These are phyloP conservation scores for Dromiciops gliroides DNA, from an alignment of 2,113 vertebrate species.

Conservation along the genomic window DNA sequence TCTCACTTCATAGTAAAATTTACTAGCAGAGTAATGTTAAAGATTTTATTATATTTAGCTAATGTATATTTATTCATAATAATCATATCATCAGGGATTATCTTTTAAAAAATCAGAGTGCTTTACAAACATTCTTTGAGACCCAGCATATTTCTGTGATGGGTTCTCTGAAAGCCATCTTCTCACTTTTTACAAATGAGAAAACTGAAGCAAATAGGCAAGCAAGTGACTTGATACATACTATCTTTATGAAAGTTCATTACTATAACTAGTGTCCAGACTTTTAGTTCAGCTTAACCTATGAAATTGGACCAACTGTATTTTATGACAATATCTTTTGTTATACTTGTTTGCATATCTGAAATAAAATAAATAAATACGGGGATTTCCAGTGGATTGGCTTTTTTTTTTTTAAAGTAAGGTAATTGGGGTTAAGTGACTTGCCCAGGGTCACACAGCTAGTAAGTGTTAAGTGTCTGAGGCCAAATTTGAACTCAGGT, in stretches of 20 bases:
- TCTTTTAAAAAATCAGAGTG: background rate
- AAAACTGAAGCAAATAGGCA: background rate
- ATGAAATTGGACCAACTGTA: background rate
- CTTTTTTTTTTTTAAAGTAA: no score
- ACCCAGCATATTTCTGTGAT: background rate
- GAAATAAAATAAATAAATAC: background rate
- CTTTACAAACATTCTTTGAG: constrained; percentile 27
- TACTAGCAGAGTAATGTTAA: constrained; percentile 21
- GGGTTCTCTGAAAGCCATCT: background rate
- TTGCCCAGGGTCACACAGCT: no score
- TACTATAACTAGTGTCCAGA: constrained; percentile 21
- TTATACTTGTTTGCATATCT: background rate
- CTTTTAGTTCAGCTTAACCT: background rate
- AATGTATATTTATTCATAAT: background rate
- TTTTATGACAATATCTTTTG: background rate
- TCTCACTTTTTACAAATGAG: background rate
- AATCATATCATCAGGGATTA: background rate
- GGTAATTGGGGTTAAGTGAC: no score
- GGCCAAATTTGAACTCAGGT: no score
- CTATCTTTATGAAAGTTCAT: background rate
- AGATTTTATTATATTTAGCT: constrained; percentile 17
- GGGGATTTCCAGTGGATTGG: background rate
- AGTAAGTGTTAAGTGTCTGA: no score
- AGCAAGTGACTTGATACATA: background rate
- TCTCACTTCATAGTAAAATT: constrained; percentile 34